Evolutionary conservation across 2,888 invertebrate genomes (phyloP).

Genomic region (Lumbricus terrestris): DNA sequence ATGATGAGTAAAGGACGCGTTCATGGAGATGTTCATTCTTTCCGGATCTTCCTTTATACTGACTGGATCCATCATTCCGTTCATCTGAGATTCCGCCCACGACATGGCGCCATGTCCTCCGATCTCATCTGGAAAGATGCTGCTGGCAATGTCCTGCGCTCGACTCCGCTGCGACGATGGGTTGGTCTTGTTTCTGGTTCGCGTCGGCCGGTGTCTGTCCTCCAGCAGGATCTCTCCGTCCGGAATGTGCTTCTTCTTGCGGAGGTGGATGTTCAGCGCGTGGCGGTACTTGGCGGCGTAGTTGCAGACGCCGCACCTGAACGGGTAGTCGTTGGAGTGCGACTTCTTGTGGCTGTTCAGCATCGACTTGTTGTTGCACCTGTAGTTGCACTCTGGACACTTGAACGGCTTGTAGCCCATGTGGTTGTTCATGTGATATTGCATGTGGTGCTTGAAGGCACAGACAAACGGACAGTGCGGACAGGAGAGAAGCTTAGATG

Average conservation of each 20-base stretch:
- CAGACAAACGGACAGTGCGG: conserved; percentile 31
- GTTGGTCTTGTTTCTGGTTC: not conserved
- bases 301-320: conserved; percentile 26
- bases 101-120: not conserved
- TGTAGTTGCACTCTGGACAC: conserved; percentile 25
- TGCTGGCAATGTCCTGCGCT: not conserved
- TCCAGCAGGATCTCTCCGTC: not conserved
- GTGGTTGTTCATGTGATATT: conserved; percentile 32
- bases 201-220: not conserved
- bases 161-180: not conserved
- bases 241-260: conserved; percentile 19
- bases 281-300: conserved; percentile 30
- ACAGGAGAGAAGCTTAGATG: conserved; percentile 30
- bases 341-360: conserved; percentile 31
- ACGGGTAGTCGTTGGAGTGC: conserved; percentile 28
- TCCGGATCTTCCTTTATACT: not conserved
- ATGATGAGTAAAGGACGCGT: not conserved
- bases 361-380: conserved; percentile 32
- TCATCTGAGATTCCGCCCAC: not conserved
- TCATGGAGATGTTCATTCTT: not conserved
- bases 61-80: not conserved
- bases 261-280: conserved; percentile 26
- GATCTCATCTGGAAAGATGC: not conserved
- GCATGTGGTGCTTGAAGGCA: conserved; percentile 34
- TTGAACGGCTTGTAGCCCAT: conserved; percentile 30